Evolutionary conservation across 2,113 vertebrate genomes (phyloP).

Genomic region (Anhinga anhinga): DNA sequence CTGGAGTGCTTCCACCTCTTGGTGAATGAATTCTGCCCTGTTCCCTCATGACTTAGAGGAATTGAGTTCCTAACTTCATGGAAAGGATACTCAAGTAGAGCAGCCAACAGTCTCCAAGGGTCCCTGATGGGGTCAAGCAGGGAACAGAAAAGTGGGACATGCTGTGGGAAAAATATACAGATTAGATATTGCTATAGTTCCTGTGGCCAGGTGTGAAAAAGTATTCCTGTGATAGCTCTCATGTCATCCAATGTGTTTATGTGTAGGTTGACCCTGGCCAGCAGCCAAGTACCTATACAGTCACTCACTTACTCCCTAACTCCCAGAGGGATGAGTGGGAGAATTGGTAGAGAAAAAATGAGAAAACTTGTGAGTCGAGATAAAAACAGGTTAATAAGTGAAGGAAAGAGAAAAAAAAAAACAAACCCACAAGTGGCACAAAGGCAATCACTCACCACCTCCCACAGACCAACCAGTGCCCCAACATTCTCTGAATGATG

Average conservation of each 20-base stretch:
- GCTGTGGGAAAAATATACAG: background rate
- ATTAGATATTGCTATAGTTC: background rate
- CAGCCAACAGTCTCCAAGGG: background rate
- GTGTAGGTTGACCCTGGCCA: background rate
- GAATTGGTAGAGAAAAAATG: background rate
- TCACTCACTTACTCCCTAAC: background rate
- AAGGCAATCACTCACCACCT: background rate
- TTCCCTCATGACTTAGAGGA: background rate
- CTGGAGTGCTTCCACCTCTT: background rate
- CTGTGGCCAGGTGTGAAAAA: background rate
- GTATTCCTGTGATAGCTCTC: background rate
- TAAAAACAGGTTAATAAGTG: background rate
- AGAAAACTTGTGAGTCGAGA: background rate
- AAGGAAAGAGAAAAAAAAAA: background rate
- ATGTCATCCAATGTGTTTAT: background rate
- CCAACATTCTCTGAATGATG: background rate
- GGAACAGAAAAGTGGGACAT: background rate
- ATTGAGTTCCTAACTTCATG: background rate
- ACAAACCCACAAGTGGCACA: background rate
- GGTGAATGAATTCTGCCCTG: background rate
- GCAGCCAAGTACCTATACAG: background rate
- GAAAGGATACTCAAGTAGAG: background rate
- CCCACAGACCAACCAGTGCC: background rate
- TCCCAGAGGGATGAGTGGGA: background rate
- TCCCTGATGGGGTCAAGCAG: background rate